Conservation (phyloP, 1,140 invertebrate genomes). For the Cataglyphis hispanica region DNA sequence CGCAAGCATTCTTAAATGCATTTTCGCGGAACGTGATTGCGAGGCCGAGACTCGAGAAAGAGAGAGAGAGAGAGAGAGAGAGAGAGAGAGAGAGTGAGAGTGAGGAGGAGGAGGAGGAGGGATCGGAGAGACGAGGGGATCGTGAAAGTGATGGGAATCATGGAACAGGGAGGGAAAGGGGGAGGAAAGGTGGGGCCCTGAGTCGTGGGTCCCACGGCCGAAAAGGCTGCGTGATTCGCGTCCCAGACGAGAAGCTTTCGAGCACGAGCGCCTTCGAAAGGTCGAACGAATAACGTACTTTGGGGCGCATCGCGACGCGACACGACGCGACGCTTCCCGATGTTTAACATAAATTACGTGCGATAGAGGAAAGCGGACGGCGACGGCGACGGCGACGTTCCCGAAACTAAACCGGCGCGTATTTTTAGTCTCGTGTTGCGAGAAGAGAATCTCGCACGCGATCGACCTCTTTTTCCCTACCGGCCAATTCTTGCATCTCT, state of each 20-base stretch:
- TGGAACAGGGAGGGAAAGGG: conserved; percentile 17
- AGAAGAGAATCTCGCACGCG: conserved; percentile 45
- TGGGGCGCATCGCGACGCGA: conserved; percentile 23
- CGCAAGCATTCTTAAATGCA: conserved; percentile 25
- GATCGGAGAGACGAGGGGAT: conserved; percentile 6
- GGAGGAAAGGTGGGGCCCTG: conserved; percentile 48
- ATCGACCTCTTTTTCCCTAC: conserved; percentile 43
- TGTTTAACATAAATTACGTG: conserved; percentile 22
- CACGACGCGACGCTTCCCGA: background rate
- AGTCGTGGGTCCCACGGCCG: conserved; percentile 77
- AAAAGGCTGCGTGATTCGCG: conserved; percentile 80
- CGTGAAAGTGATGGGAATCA: conserved; percentile 43
- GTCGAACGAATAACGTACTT: conserved; percentile 18
- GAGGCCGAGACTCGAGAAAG: conserved; percentile 33
- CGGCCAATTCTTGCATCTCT: conserved; percentile 7
- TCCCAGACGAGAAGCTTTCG: conserved; percentile 73
- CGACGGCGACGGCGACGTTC: conserved; percentile 32
- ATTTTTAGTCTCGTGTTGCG: conserved; percentile 51
- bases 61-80: conserved; percentile 18
- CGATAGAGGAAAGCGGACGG: background rate
- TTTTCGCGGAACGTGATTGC: conserved; percentile 55
- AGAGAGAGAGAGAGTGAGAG: conserved; percentile 26
- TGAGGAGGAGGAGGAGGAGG: conserved; percentile 10
- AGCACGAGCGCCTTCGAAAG: conserved; percentile 57
- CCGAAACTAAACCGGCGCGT: conserved; percentile 25